Conservation (phyloP, 2,797 vertebrate genomes). For the Melanotaenia boesemani region DNA sequence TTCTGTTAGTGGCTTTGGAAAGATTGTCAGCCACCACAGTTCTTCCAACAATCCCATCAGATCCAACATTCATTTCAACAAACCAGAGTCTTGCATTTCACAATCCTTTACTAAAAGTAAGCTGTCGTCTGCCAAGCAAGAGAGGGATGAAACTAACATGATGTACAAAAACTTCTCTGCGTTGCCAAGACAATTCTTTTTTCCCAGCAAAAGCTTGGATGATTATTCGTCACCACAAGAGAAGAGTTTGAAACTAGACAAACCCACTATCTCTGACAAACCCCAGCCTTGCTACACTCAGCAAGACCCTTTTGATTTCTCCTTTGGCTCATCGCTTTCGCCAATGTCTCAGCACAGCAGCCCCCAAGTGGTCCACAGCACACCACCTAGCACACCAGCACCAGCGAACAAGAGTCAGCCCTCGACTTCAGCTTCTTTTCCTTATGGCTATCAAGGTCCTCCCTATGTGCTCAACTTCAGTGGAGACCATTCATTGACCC, state of each 20-base stretch:
- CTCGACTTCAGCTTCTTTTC: constrained; percentile 68
- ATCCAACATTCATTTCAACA: constrained; percentile 63
- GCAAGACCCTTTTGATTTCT: constrained; percentile 81
- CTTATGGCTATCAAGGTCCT: constrained; percentile 77
- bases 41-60: constrained; percentile 58
- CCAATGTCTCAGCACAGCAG: constrained; percentile 77
- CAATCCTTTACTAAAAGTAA: constrained; percentile 74
- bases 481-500: constrained; percentile 85
- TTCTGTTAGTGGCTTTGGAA: constrained; percentile 63
- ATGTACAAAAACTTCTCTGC: constrained; percentile 73
- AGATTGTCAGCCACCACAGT: constrained; percentile 53
- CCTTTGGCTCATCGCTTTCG: constrained; percentile 75
- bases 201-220: constrained; percentile 68
- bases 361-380: constrained; percentile 74
- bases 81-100: constrained; percentile 64
- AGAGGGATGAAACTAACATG: constrained; percentile 57
- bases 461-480: constrained; percentile 86
- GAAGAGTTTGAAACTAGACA: constrained; percentile 73
- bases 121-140: constrained; percentile 68
- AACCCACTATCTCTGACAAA: constrained; percentile 67
- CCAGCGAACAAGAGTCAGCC: constrained; percentile 75
- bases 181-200: constrained; percentile 73
- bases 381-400: constrained; percentile 70
- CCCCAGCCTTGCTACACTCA: constrained; percentile 77
- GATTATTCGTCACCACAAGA: constrained; percentile 66